Evolutionary conservation across 2,888 invertebrate genomes (phyloP).

Genomic region (Resseliella maxima): DNA sequence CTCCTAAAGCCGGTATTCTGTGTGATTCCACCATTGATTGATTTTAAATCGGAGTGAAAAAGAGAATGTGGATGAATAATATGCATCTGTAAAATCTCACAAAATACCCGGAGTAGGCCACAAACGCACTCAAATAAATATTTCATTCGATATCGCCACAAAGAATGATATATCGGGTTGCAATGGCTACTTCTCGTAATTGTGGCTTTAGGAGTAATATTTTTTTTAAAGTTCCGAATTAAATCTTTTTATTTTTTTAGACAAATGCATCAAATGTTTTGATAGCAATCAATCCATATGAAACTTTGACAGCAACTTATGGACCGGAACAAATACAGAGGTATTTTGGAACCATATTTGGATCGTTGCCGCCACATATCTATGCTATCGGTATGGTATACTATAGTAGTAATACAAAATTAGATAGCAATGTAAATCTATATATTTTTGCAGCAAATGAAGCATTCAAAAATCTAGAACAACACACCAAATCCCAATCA

Average conservation of each 20-base stretch:
- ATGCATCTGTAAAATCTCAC: too few relatives aligned
- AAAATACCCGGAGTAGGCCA: too few relatives aligned
- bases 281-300: background rate
- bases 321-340: background rate
- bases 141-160: too few relatives aligned
- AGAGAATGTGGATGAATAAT: too few relatives aligned
- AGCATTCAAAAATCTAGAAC: background rate
- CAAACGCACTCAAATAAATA: too few relatives aligned
- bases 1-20: too few relatives aligned
- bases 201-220: too few relatives aligned
- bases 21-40: too few relatives aligned
- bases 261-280: background rate
- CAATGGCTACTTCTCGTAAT: too few relatives aligned
- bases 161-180: too few relatives aligned
- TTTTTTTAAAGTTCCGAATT: too few relatives aligned
- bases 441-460: background rate
- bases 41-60: too few relatives aligned
- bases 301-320: background rate
- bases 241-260: background rate
- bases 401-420: background rate
- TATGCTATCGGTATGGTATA: background rate
- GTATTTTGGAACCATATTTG: background rate
- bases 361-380: background rate
- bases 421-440: background rate
- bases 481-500: background rate